Percentiles rank a stretch among this genome's conserved stretches.
phyloP scores from a whole-genome alignment of 2,797 vertebrate species.

The Pseudocheirus occidentalis region DNA sequence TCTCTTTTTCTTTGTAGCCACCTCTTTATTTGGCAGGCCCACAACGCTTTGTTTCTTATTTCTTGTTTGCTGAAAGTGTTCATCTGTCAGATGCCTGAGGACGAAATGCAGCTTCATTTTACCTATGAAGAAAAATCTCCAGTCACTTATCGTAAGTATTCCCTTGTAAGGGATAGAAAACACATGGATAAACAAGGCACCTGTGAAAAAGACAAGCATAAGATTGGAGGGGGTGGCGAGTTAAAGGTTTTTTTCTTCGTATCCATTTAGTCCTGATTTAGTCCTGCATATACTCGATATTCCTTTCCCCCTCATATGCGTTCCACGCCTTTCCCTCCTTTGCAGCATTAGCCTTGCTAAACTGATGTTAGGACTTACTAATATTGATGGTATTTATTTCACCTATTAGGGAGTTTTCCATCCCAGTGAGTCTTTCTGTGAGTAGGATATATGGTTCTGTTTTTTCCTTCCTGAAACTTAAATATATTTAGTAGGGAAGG shows the following conservation, averaged over 20 bases:
- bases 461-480: neutral
- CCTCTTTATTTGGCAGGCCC: conserved; percentile 99
- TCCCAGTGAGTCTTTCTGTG: neutral
- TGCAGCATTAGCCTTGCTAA: neutral
- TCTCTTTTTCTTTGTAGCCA: conserved; percentile 88
- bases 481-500: neutral
- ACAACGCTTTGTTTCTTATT: conserved; percentile 97
- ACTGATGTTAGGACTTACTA: neutral
- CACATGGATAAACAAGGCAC: neutral
- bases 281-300: neutral
- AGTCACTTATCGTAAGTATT: conserved; percentile 88
- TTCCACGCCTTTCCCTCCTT: neutral
- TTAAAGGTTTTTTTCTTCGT: neutral
- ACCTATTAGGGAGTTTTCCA: neutral
- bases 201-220: neutral
- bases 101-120: conserved; percentile 95
- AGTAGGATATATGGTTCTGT: neutral
- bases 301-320: neutral
- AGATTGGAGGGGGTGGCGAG: neutral
- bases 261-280: neutral
- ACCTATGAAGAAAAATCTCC: conserved; percentile 91
- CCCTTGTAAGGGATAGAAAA: neutral
- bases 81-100: conserved; percentile 93
- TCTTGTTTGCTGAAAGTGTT: conserved; percentile 97
- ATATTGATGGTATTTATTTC: neutral